Conservation (phyloP, 2,113 vertebrate genomes). For the Hyaena hyaena region DNA sequence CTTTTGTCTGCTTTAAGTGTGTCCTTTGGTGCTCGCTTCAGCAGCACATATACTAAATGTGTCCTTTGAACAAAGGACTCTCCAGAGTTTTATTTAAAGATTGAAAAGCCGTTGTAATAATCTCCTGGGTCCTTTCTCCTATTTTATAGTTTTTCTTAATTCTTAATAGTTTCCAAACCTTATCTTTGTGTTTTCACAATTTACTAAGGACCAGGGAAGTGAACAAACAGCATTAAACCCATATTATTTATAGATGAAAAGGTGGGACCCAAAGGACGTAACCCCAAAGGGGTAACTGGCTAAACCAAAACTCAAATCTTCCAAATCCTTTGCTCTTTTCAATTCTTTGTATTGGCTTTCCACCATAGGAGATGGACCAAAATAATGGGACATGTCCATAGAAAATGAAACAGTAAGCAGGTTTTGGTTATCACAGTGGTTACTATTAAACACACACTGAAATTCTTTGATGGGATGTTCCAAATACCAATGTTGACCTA, state of each 20-base stretch:
- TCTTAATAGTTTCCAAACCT: not conserved
- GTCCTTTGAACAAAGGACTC: slow-evolving; percentile 16
- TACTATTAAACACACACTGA: not conserved
- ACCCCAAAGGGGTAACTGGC: not conserved
- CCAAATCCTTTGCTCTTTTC: not conserved
- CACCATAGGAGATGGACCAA: not conserved
- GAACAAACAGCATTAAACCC: not conserved
- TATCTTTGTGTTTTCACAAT: not conserved
- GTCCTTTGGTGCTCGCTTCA: not conserved
- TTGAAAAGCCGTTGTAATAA: not conserved
- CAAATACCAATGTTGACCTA: not conserved
- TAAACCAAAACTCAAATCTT: not conserved
- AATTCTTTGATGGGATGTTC: not conserved
- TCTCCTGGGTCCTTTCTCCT: not conserved
- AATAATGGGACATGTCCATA: not conserved
- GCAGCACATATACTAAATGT: not conserved
- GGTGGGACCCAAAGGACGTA: not conserved
- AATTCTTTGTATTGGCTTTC: not conserved
- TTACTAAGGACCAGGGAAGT: not conserved
- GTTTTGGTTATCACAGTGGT: not conserved
- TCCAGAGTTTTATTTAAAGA: not conserved
- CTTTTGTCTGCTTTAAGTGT: not conserved
- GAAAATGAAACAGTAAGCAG: not conserved
- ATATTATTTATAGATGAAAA: not conserved
- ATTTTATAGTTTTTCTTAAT: not conserved